Evolutionary conservation across 1,140 invertebrate species (phyloP).

Genomic region (Eulimnadia texana): DNA sequence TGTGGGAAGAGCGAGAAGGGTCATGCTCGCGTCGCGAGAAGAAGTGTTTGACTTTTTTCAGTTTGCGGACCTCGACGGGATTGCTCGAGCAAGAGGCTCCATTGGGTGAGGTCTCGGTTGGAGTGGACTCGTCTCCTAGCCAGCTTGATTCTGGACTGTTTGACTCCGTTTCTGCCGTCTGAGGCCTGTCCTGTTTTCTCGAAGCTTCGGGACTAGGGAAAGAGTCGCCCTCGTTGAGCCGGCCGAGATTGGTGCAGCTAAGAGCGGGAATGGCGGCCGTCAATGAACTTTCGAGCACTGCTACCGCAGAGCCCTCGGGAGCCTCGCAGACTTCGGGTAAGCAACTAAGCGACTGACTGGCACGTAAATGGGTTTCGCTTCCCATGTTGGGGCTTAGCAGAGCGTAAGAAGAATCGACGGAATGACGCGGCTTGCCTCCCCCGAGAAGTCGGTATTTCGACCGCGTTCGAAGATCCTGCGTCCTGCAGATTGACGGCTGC

Average conservation of each 20-base stretch:
- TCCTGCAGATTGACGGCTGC: neutral
- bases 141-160: too few species aligned
- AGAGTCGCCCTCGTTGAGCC: neutral
- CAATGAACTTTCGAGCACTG: neutral
- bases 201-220: neutral
- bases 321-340: slow-evolving; percentile 12
- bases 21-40: neutral
- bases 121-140: neutral
- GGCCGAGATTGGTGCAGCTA: neutral
- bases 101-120: neutral
- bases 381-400: slow-evolving; percentile 5
- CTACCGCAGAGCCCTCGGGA: neutral
- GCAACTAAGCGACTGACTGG: slow-evolving; percentile 9
- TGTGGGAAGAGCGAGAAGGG: neutral
- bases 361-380: slow-evolving; percentile 11
- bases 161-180: neutral
- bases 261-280: neutral
- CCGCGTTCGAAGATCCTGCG: neutral
- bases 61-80: neutral
- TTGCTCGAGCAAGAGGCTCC: neutral
- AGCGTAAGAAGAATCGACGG: neutral
- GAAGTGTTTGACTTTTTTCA: neutral
- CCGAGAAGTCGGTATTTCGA: neutral
- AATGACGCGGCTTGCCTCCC: neutral
- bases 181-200: neutral